Conservation (phyloP, 1,140 invertebrate species). For the Drosophila nasuta region DNA sequence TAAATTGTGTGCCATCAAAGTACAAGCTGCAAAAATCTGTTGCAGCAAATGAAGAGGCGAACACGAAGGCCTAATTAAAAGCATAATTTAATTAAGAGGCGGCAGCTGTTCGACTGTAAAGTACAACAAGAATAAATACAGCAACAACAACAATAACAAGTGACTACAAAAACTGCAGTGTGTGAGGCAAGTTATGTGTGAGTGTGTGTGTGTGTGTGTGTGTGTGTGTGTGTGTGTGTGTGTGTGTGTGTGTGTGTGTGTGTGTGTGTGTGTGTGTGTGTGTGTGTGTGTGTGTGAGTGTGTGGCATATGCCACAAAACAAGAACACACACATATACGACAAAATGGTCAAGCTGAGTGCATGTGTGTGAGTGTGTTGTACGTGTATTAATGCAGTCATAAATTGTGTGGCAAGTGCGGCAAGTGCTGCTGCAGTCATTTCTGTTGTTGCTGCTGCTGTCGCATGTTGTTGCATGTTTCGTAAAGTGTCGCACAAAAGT, state of each 20-base stretch:
- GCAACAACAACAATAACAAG: constrained; percentile 9
- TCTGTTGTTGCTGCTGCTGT: constrained; percentile 42
- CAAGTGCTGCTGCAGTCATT: constrained; percentile 35
- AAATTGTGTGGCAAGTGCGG: constrained; percentile 75
- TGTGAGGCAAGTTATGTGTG: constrained; percentile 13
- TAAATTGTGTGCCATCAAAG: constrained; percentile 45
- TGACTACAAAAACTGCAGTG: constrained; percentile 45
- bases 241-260: constrained; percentile 7
- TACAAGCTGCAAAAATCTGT: constrained; percentile 29
- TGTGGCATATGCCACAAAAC: constrained; percentile 71
- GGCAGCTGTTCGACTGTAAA: constrained; percentile 53
- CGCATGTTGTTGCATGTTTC: constrained; percentile 56
- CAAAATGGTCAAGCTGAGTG: constrained; percentile 35
- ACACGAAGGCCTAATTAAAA: constrained; percentile 74
- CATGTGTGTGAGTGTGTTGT: constrained; percentile 27
- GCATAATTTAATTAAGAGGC: constrained; percentile 78
- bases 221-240: constrained; percentile 55
- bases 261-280: constrained; percentile 38
- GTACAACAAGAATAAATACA: constrained; percentile 38
- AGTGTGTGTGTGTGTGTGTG: constrained; percentile 48
- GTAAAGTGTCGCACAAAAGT: constrained; percentile 53
- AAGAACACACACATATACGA: constrained; percentile 36
- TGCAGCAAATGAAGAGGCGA: constrained; percentile 35
- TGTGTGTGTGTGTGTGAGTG: constrained; percentile 47
- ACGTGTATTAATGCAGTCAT: constrained; percentile 68